phyloP scores from a whole-genome alignment of 2,888 invertebrate species.

The Parnassius smintheus region DNA sequence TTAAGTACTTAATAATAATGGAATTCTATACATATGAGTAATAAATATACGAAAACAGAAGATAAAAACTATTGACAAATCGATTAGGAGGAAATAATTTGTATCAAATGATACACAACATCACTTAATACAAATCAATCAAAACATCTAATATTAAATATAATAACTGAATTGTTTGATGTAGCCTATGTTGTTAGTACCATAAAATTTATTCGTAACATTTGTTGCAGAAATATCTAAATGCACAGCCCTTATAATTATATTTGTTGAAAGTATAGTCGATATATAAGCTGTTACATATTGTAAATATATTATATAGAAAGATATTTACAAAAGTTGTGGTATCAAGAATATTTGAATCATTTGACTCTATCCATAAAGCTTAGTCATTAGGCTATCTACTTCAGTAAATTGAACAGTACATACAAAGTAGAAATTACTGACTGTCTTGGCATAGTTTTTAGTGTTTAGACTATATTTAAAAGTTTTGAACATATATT shows the following conservation, averaged over 20 bases:
- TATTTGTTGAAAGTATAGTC: constrained; percentile 32
- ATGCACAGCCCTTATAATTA: constrained; percentile 19
- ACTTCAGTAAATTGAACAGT: constrained; percentile 35
- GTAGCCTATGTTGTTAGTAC: neutral
- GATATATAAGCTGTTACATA: constrained; percentile 41
- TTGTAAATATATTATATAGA: constrained; percentile 48
- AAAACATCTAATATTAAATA: neutral
- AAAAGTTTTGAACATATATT: neutral
- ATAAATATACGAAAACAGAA: no score
- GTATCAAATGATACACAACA: constrained; percentile 7
- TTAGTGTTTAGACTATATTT: neutral
- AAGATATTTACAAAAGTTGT: constrained; percentile 67
- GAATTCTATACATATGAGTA: no score
- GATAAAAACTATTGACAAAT: neutral
- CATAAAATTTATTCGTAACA: neutral
- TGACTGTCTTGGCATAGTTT: neutral
- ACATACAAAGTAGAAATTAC: constrained; percentile 3
- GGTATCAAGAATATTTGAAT: constrained; percentile 72
- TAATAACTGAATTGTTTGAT: neutral
- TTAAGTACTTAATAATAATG: no score
- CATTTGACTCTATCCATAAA: constrained; percentile 43
- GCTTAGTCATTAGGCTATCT: constrained; percentile 49
- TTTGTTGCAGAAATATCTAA: constrained; percentile 11
- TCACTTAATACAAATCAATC: constrained; percentile 10
- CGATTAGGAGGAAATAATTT: neutral